Base-by-base conservation (phyloP, 2,113 vertebrate genomes). In the Spermophilus dauricus region DNA sequence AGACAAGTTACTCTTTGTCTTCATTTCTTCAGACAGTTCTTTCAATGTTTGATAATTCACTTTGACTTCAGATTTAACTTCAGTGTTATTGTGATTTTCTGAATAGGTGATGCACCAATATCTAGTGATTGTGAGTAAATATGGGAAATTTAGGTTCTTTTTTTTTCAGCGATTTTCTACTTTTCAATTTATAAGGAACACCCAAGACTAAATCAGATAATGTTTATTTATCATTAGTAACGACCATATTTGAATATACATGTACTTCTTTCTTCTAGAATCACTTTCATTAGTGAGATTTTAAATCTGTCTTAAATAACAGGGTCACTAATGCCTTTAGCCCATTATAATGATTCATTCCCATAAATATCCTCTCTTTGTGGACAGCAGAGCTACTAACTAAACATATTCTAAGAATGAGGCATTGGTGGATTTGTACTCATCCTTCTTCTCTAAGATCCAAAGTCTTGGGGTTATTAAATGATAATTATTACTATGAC, bases 291-390 rank as follows among this genome's bases (percentile, higher is more conserved):
- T 65, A 75, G 10, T 72, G 12, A 95, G 12, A 81, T 67, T 91
- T 93, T 93, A 75, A 91, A 92, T 70, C 9, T 72, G 17, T 81
- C 91, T 63, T 17, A 89, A 92, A 93, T 73, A 65, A 91, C 34
- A 7, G 86, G 37, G 1, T 80, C 17, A 45, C 24, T 76, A 24
- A 65, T 81, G 26, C 32, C 67, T 80, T 93, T 58, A 67, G 34
- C 18, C 63, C 58, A 6, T 39, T 32, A 8, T n/a, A 72, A 56
- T 34, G 0, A 34, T 83, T 76, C 6, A 26, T 24, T 42, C 17
- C 51, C 42, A 48, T 61, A 94, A 89, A 70, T 6, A 58, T 34
- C 8, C 63, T 34, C 13, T 39, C 4, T 86, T 67, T n/a, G 22
- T 67, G 37, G 7, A 63, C 1, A 75, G 11, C 32, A 85, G 45